These are phyloP conservation scores for Dolichotis patagonum DNA, from an alignment of 2,113 vertebrate genomes.

Conservation along the genomic window DNA sequence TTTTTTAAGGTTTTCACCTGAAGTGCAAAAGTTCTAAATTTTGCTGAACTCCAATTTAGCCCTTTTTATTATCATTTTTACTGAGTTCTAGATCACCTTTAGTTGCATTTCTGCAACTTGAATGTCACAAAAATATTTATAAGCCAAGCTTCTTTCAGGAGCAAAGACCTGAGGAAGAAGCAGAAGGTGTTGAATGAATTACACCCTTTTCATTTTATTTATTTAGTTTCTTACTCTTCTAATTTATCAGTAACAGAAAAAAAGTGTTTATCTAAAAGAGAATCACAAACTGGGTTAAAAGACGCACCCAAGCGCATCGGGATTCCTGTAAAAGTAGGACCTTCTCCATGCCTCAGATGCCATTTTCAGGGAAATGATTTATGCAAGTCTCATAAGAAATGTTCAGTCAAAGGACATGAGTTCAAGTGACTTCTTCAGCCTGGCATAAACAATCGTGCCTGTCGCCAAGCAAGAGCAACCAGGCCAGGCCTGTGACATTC, in stretches of 20 bases:
- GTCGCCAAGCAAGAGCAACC: slow-evolving; percentile 69
- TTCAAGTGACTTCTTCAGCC: slow-evolving; percentile 70
- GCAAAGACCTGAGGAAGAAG: accelerated
- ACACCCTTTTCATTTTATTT: no score
- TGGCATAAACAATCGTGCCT: slow-evolving; percentile 81
- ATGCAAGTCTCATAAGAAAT: slow-evolving; percentile 48
- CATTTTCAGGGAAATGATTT: slow-evolving; percentile 40
- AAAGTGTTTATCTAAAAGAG: background rate
- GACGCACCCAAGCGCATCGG: background rate
- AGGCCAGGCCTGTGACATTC: slow-evolving; percentile 78
- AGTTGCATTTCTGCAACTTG: background rate
- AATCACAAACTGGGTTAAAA: no score
- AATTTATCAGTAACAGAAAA: accelerated
- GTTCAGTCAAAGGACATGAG: slow-evolving; percentile 61
- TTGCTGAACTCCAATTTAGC: background rate
- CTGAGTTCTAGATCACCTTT: background rate
- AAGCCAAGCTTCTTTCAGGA: background rate
- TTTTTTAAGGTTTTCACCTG: background rate
- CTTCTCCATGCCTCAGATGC: background rate
- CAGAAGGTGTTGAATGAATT: accelerated
- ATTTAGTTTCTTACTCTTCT: background rate
- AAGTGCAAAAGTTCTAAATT: background rate
- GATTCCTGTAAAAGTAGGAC: background rate
- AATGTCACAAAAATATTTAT: background rate
- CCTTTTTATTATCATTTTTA: background rate